phyloP scores from a whole-genome alignment of 1,140 invertebrate species.

The Bicyclus anynana region DNA sequence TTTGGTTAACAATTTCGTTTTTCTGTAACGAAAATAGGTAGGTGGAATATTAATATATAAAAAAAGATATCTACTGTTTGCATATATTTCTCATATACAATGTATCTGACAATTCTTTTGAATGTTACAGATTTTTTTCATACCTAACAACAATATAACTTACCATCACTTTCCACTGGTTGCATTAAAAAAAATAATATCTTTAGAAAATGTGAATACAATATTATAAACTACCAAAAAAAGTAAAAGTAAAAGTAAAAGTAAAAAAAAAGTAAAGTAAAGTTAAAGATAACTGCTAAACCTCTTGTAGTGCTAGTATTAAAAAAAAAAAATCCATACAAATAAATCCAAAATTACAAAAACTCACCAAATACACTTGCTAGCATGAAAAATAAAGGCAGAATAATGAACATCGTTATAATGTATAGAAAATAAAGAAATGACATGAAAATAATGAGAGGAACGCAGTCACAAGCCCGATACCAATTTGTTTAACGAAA shows the following conservation, averaged over 20 bases:
- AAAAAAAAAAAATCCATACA: no score
- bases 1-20: no score
- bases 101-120: no score
- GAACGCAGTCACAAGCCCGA: neutral
- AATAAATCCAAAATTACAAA: neutral
- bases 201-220: neutral
- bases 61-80: no score
- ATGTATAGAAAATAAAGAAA: neutral
- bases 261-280: neutral
- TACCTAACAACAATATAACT: neutral
- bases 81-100: no score
- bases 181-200: conserved; percentile 1
- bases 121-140: no score
- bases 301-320: no score
- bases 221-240: neutral
- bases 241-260: neutral
- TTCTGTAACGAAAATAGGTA: no score
- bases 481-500: neutral
- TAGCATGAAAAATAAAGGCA: conserved; percentile 33
- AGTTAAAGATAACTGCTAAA: no score
- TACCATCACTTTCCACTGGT: conserved; percentile 15
- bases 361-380: conserved; percentile 29
- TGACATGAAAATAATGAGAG: neutral
- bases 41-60: no score
- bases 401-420: conserved; percentile 4